Percentiles rank a stretch among this genome's conserved stretches.
phyloP scores from a whole-genome alignment of 2,797 vertebrate genomes.

The Eulemur rubriventer region DNA sequence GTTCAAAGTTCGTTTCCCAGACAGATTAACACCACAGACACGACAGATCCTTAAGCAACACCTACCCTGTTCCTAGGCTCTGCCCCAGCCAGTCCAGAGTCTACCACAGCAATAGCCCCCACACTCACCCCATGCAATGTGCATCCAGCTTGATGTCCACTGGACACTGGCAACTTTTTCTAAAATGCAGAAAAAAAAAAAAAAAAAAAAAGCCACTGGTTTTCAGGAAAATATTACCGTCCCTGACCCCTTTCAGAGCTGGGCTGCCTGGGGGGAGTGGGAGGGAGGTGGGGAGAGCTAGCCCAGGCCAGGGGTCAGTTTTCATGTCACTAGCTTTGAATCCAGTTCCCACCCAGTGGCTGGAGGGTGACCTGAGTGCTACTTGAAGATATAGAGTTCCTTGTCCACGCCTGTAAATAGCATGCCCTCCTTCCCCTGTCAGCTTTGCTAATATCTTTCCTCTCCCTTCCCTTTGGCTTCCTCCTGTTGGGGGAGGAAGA shows the following conservation, averaged over 20 bases:
- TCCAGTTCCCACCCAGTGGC: slow-evolving; percentile 73
- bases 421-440: slow-evolving; percentile 68
- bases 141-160: slow-evolving; percentile 54
- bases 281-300: slow-evolving; percentile 61
- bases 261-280: slow-evolving; percentile 59
- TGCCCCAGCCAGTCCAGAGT: slow-evolving; percentile 59
- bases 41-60: slow-evolving; percentile 98
- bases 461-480: slow-evolving; percentile 53
- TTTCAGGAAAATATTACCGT: slow-evolving; percentile 73
- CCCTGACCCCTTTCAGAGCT: slow-evolving; percentile 68
- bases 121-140: slow-evolving; percentile 19
- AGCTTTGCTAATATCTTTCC: slow-evolving; percentile 57
- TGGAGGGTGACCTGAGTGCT: slow-evolving; percentile 68
- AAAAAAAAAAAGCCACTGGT: slow-evolving; percentile 64
- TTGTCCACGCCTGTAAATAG: slow-evolving; percentile 82
- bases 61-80: slow-evolving; percentile 94
- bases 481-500: slow-evolving; percentile 7
- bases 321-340: slow-evolving; percentile 80
- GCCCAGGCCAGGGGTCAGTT: slow-evolving; percentile 51
- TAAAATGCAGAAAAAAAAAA: slow-evolving; percentile 72
- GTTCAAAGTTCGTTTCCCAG: slow-evolving; percentile 96
- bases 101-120: slow-evolving; percentile 83
- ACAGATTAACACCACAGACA: slow-evolving; percentile 97
- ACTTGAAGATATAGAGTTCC: slow-evolving; percentile 64
- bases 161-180: slow-evolving; percentile 73